Percentiles rank a stretch among this genome's conserved stretches.
These are phyloP conservation scores for Maniola jurtina DNA, from an alignment of 1,140 invertebrate species.

Conservation along the genomic window DNA sequence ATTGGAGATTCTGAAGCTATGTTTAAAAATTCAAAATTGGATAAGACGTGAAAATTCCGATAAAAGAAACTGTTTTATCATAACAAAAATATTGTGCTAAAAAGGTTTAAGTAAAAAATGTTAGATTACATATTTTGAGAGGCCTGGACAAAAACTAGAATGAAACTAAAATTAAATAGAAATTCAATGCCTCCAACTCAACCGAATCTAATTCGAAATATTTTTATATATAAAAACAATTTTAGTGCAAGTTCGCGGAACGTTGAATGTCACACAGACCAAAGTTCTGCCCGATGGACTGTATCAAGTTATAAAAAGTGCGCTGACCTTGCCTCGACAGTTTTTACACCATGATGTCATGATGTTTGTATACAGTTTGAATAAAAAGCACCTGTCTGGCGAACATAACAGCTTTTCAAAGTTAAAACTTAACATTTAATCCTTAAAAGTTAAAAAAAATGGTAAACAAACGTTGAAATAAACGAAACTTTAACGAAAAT, in stretches of 20 bases:
- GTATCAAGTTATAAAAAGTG: conserved; percentile 9
- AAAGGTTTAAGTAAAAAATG: no score
- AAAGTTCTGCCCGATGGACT: neutral
- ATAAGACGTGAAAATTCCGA: no score
- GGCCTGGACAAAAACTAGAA: no score
- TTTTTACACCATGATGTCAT: conserved; percentile 26
- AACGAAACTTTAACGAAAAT: no score
- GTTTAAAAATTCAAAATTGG: no score
- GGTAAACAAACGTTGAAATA: no score
- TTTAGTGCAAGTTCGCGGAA: neutral
- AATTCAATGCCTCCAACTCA: neutral
- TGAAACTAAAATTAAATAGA: neutral
- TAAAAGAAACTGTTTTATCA: no score
- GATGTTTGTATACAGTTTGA: conserved; percentile 12
- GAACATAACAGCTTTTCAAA: neutral
- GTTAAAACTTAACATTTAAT: no score
- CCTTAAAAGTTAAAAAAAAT: no score
- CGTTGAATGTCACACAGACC: conserved; percentile 11
- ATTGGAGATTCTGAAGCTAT: no score
- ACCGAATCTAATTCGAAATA: neutral
- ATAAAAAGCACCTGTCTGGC: conserved; percentile 11
- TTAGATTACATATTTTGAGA: no score
- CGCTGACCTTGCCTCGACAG: conserved; percentile 9
- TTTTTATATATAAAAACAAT: neutral
- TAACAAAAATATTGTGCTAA: no score